Evolutionary conservation across 1,140 invertebrate species (phyloP).

Genomic region (Aphis gossypii): DNA sequence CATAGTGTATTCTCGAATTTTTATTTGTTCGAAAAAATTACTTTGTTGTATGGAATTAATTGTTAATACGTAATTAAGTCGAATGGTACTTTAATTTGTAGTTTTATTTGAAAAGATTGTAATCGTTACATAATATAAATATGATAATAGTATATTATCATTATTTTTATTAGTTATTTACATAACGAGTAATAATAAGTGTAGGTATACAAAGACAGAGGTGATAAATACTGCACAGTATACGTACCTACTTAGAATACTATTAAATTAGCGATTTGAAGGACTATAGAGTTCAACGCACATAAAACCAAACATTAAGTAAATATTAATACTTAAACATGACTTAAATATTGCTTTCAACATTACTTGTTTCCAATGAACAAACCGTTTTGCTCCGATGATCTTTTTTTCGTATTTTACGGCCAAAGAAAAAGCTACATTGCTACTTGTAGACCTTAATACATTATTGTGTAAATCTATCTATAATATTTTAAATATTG

Average conservation of each 20-base stretch:
- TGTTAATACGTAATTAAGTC: neutral
- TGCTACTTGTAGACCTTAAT: neutral
- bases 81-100: neutral
- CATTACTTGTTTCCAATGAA: neutral
- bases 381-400: neutral
- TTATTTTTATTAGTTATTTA: neutral
- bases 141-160: neutral
- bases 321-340: neutral
- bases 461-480: neutral
- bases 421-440: neutral
- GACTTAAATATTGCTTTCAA: neutral
- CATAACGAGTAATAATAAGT: neutral
- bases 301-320: neutral
- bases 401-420: neutral
- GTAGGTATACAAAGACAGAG: neutral
- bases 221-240: neutral
- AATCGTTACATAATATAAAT: neutral
- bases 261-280: constrained; percentile 12
- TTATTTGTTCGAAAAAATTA: neutral
- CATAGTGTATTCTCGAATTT: neutral
- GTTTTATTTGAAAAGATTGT: neutral
- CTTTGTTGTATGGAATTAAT: constrained; percentile 3
- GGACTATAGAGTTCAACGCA: neutral
- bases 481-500: neutral
- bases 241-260: neutral